Evolutionary conservation across 2,888 invertebrate genomes (phyloP).

Genomic region (Agapetus fuscipes): DNA sequence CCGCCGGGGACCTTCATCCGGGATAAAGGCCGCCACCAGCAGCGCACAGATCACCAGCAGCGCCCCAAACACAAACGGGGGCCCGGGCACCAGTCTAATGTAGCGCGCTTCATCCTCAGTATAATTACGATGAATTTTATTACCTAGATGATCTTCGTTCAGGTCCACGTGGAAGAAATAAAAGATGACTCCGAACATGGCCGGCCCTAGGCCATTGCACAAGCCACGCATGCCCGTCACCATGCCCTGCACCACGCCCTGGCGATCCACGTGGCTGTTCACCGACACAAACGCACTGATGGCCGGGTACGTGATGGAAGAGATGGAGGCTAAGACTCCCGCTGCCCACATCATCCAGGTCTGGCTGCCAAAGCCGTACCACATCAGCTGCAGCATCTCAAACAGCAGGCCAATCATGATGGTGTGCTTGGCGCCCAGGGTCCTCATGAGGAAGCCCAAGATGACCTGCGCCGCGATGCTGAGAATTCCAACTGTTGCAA

Average conservation of each 20-base stretch:
- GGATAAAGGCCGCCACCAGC: conserved; percentile 82
- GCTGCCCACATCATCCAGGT: conserved; percentile 99
- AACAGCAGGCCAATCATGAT: conserved; percentile 94
- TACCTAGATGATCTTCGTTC: conserved; percentile 56
- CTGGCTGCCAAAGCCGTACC: conserved; percentile 95
- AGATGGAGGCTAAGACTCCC: conserved; percentile 90
- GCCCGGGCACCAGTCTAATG: conserved; percentile 83
- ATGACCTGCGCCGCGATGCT: conserved; percentile 93
- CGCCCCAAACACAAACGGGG: conserved; percentile 97
- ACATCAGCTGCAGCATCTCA: conserved; percentile 94
- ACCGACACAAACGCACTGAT: conserved; percentile 98
- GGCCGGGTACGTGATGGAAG: conserved; percentile 96
- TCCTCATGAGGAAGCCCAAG: conserved; percentile 70
- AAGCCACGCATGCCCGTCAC: conserved; percentile 97
- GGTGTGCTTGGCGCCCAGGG: conserved; percentile 90
- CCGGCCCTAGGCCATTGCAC: conserved; percentile 96
- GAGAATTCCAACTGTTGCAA: conserved; percentile 92
- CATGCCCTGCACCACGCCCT: conserved; percentile 95
- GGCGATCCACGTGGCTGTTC: conserved; percentile 95
- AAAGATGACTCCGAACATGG: conserved; percentile 97
- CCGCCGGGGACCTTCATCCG: conserved; percentile 48
- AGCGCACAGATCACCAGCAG: conserved; percentile 93
- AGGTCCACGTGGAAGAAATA: conserved; percentile 97
- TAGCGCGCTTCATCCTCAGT: conserved; percentile 43
- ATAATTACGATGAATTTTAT: conserved; percentile 24